Conservation (phyloP, 2,888 invertebrate species). For the Caenorhabditis sp. region DNA sequence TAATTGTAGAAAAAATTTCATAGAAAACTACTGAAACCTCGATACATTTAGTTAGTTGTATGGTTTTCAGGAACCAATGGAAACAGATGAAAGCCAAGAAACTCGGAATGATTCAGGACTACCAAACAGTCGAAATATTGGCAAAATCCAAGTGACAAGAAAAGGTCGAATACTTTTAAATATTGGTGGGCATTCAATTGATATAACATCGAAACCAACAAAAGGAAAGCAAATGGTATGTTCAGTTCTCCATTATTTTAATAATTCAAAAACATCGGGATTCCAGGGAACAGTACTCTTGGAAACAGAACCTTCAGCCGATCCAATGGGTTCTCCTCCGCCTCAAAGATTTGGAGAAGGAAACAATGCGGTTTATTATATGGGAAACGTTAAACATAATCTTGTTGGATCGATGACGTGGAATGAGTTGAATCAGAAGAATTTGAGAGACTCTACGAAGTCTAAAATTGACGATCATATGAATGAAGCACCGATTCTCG, state of each 20-base stretch:
- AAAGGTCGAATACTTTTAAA: slow-evolving; percentile 19
- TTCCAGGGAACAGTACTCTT: slow-evolving; percentile 26
- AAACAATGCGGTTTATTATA: slow-evolving; percentile 22
- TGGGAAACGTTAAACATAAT: slow-evolving; percentile 35
- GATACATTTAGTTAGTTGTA: neutral
- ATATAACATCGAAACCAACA: slow-evolving; percentile 16
- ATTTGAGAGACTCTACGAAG: neutral
- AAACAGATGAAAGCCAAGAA: neutral
- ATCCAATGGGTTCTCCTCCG: slow-evolving; percentile 5
- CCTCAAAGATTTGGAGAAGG: neutral
- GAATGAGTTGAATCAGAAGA: slow-evolving; percentile 16
- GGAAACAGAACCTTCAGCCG: slow-evolving; percentile 16
- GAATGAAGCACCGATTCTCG: neutral
- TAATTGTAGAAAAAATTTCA: too few relatives aligned
- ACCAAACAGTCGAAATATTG: slow-evolving; percentile 27
- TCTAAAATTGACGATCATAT: neutral
- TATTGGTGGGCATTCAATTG: slow-evolving; percentile 24
- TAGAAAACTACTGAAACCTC: too few relatives aligned
- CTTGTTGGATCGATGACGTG: slow-evolving; percentile 36
- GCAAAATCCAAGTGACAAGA: slow-evolving; percentile 36
- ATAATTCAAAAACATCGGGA: neutral
- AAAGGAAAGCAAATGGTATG: slow-evolving; percentile 15
- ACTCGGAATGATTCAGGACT: neutral
- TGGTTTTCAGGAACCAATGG: slow-evolving; percentile 6
- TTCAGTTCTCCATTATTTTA: neutral